Evolutionary conservation across 2,888 invertebrate genomes (phyloP).

Genomic region (Synanthedon andrenaeformis): DNA sequence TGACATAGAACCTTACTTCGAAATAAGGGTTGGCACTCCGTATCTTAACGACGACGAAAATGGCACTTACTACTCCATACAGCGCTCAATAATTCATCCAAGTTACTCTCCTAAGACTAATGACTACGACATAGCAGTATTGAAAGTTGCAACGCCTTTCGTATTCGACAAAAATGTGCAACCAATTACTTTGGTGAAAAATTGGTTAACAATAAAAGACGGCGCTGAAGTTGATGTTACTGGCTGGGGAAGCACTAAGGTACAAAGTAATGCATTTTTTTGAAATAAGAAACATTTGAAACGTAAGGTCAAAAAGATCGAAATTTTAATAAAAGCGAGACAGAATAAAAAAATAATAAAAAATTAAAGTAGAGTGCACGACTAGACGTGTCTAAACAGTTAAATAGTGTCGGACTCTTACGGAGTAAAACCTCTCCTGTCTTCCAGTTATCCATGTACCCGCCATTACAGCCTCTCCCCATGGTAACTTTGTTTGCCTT

Average conservation of each 20-base stretch:
- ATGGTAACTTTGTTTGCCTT: too few species aligned
- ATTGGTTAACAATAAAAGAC: not conserved
- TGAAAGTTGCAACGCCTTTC: not conserved
- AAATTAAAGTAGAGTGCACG: too few species aligned
- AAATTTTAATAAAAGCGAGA: too few species aligned
- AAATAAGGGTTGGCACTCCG: not conserved
- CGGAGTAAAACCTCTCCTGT: too few species aligned
- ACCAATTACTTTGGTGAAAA: not conserved
- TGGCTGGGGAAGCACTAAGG: not conserved
- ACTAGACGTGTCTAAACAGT: too few species aligned
- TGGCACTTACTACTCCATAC: not conserved
- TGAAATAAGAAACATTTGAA: not conserved
- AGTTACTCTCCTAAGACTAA: not conserved
- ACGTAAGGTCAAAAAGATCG: not conserved
- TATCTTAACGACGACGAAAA: not conserved
- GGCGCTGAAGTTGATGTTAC: not conserved
- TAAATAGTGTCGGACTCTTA: too few species aligned
- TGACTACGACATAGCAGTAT: not conserved
- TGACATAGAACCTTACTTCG: not conserved
- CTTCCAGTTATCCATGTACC: too few species aligned
- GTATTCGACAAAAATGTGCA: not conserved
- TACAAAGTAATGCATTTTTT: not conserved
- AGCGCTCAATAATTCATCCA: not conserved
- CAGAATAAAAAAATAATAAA: too few species aligned
- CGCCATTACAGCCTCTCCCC: too few species aligned